Evolutionary conservation across 2,888 invertebrate species (phyloP), one percentile per base, ranked within the genome.

Genomic region (Ferrisia virgata): DNA sequence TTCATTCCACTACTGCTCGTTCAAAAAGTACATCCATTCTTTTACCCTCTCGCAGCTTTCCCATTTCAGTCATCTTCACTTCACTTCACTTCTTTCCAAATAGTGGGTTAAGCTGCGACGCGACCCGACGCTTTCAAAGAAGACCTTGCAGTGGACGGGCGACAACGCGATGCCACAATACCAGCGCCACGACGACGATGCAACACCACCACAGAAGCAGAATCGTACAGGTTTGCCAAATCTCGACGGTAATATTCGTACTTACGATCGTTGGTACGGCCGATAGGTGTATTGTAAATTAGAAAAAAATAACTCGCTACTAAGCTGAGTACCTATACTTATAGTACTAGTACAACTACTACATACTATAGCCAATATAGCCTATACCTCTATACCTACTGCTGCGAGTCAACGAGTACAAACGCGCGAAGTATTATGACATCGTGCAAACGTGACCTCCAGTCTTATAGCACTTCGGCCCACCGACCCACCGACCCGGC

Each of bases 381-480:
- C 53, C 53, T 53, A 53, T 53, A 53, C 53, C 53, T 53, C 53
- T 53, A 53, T 53, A 53, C 53, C 53, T 53, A 53, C 53, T 53
- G 53, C 53, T 53, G 53, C 53, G 53, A 53, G 18, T 53, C 53
- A 22, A 53, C 53, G 22, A 53, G 22, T 22, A 22, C 53, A 11
- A 53, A 53, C 28, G 64, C 28, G 28, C 64, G 64, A 28, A 64
- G 64, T 64, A 64, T 64, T 64, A 64, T 64, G 72, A 36, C 72
- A 76, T 76, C 72, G 72, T 18, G 28, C 72, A 33, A 69, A 36
- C 72, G 72, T 76, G 72, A 76, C 72, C 72, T 76, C 72, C 72
- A 36, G 33, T 31, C 31, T 36, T 76, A 18, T 15, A 15, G 22
- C n/a, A 47, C 47, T 13, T 53, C 22, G 53, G 22, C 3, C 22